These are phyloP conservation scores for Pristionchus arcanus DNA, from an alignment of 2,888 invertebrate species.

Conservation along the genomic window DNA sequence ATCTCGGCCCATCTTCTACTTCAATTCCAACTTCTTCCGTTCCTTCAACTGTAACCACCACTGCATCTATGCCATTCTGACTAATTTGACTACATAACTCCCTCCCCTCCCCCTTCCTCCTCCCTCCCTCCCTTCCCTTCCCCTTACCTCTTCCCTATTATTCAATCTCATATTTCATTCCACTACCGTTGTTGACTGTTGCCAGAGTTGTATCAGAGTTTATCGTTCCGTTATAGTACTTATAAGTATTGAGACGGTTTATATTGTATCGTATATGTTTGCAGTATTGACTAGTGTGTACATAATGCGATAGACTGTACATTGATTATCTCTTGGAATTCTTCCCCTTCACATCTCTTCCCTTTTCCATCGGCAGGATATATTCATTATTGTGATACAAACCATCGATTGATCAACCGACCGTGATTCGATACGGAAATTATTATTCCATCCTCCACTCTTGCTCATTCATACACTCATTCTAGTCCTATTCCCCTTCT, in stretches of 20 bases:
- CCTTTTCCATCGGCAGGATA: conserved; percentile 27
- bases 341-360: conserved; percentile 25
- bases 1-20: conserved; percentile 13
- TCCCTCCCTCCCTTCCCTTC: conserved; percentile 22
- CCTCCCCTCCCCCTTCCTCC: conserved; percentile 18
- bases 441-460: conserved; percentile 2
- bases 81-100: neutral
- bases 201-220: conserved; percentile 11
- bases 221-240: neutral
- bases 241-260: neutral
- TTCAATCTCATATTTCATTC: conserved; percentile 10
- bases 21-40: conserved; percentile 24
- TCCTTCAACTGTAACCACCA: neutral
- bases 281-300: conserved; percentile 41
- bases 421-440: conserved; percentile 25
- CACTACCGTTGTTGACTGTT: conserved; percentile 24
- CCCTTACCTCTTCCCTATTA: neutral
- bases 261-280: conserved; percentile 19
- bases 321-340: conserved; percentile 20
- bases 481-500: conserved; percentile 18
- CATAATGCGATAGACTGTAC: conserved; percentile 30
- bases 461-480: conserved; percentile 24
- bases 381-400: conserved; percentile 4
- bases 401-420: conserved; percentile 18
- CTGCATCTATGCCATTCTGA: conserved; percentile 34